These are phyloP conservation scores for Papilio polytes DNA, from an alignment of 1,140 invertebrate species.

Conservation along the genomic window DNA sequence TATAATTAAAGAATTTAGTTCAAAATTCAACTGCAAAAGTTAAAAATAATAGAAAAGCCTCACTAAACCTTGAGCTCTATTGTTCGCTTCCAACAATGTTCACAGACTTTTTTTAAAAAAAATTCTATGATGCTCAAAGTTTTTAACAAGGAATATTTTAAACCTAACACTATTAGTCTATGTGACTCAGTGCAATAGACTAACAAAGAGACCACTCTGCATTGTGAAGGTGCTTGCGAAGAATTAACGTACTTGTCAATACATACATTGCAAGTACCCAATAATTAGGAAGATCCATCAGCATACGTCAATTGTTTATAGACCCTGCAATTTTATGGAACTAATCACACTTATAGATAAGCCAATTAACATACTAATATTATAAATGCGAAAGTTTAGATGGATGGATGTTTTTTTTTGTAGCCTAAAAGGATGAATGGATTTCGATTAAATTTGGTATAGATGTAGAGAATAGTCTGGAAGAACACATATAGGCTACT, in stretches of 20 bases:
- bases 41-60: background rate
- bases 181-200: background rate
- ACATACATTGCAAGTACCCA: background rate
- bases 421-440: too few relatives aligned
- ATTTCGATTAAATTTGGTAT: too few relatives aligned
- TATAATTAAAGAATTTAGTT: background rate
- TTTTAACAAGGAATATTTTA: background rate
- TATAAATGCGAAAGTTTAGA: too few relatives aligned
- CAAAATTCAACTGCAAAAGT: background rate
- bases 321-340: constrained; percentile 17
- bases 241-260: background rate
- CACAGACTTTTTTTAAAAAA: background rate
- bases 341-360: background rate
- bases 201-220: background rate
- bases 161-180: background rate
- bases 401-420: too few relatives aligned
- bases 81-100: background rate
- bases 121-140: background rate
- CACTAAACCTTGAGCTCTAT: constrained; percentile 7
- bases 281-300: background rate
- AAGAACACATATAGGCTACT: too few relatives aligned
- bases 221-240: background rate
- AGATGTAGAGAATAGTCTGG: too few relatives aligned
- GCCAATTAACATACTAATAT: too few relatives aligned
- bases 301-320: background rate